Evolutionary conservation across 1,140 invertebrate species (phyloP), one percentile per base, ranked within the genome.

Genomic region (Acyrthosiphon pisum): DNA sequence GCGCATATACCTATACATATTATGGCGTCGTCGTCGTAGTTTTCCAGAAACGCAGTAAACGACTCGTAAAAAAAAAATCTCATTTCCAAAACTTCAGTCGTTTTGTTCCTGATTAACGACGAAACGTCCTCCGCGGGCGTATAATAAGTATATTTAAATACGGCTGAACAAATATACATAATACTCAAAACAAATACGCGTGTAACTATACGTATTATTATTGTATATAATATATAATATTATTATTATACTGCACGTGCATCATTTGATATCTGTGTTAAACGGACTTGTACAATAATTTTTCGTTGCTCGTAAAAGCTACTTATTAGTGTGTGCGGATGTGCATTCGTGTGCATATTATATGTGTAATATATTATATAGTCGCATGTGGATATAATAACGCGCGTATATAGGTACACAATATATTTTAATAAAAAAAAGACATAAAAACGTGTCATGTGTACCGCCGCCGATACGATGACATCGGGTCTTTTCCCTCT

Each of bases 371-470:
- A 26, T 76, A 35, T n/a, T 6, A 18, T 76, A 76, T n/a, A 14
- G 30, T 76, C 60, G 30, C 60, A 76, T n/a, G n/a, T 76, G 30
- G 18, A 35, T 76, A n/a, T 76, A 76, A 76, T 7, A 76, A 76
- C 60, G 9, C 7, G 20, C 4, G 23, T 30, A 11, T 30, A n/a
- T 68, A 68, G 30, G 60, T 76, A 76, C 30, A 18, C 50, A 14
- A 50, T 50, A 53, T 76, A 76, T 76, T 76, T 68, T 68, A 68
- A 68, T 76, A 53, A 22, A n/a, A 76, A 76, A 76, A 76, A 76
- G 14, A 76, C 30, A 76, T 76, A 76, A 76, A 76, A 76, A n/a
- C 60, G 60, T 76, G 60, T 76, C 60, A 76, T 76, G 60, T 76
- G 20, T 35, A 35, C 60, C 60, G 60, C 56, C 30, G 56, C n/a